These are phyloP conservation scores for Ichneumoninae sp. DNA, from an alignment of 2,888 invertebrate species.

Conservation along the genomic window DNA sequence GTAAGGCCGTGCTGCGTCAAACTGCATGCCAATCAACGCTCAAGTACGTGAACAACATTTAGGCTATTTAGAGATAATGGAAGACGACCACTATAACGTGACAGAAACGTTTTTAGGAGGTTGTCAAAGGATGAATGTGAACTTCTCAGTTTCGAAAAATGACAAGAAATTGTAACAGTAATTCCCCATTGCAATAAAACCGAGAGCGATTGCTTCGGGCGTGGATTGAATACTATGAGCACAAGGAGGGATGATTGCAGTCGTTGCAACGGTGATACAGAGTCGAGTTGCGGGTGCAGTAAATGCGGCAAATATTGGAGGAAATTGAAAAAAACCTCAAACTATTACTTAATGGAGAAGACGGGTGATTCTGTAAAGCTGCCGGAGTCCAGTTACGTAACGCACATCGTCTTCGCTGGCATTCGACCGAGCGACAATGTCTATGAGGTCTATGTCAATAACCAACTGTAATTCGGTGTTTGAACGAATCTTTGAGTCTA, in stretches of 20 bases:
- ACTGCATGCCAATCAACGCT: too few relatives aligned
- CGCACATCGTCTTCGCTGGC: slow-evolving; percentile 73
- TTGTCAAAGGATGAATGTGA: not conserved
- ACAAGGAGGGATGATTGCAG: slow-evolving; percentile 24
- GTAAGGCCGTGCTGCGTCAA: too few relatives aligned
- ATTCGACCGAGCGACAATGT: slow-evolving; percentile 68
- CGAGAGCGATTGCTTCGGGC: not conserved
- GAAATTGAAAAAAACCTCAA: slow-evolving; percentile 21
- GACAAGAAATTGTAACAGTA: not conserved
- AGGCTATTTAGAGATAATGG: not conserved
- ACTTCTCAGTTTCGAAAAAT: not conserved
- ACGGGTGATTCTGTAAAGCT: slow-evolving; percentile 49
- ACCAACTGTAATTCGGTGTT: not conserved
- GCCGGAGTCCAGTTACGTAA: slow-evolving; percentile 64
- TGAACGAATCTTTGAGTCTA: not conserved
- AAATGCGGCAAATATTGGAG: slow-evolving; percentile 56
- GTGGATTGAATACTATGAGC: slow-evolving; percentile 27
- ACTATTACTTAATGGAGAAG: slow-evolving; percentile 27
- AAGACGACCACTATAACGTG: not conserved
- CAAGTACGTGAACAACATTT: not conserved
- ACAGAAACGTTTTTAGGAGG: not conserved
- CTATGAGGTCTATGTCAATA: slow-evolving; percentile 70
- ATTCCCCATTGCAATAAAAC: not conserved
- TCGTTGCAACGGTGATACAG: slow-evolving; percentile 46
- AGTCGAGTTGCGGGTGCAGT: slow-evolving; percentile 37